Evolutionary conservation across 1,140 invertebrate genomes (phyloP).

Genomic region (Drosophila sechellia): DNA sequence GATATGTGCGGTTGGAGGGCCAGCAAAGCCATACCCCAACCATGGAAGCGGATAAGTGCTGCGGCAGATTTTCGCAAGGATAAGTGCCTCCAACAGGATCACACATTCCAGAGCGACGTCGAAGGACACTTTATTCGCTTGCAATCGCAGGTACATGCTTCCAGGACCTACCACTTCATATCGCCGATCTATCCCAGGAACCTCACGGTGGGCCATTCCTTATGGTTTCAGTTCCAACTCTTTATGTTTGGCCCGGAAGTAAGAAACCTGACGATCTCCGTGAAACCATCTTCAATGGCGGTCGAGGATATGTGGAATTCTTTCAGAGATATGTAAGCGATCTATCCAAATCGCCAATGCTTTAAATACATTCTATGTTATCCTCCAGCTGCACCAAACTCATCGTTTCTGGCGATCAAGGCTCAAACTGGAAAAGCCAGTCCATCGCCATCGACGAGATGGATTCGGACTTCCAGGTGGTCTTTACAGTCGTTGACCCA

Average conservation of each 20-base stretch:
- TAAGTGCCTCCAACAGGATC: background rate
- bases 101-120: background rate
- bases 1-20: background rate
- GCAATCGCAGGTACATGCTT: background rate
- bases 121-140: slow-evolving; percentile 3
- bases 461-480: background rate
- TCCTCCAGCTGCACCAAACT: background rate
- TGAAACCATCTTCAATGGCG: background rate
- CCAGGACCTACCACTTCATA: background rate
- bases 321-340: background rate
- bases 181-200: background rate
- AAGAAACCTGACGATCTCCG: background rate
- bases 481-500: background rate
- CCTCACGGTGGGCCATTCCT: background rate
- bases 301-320: background rate
- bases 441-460: background rate
- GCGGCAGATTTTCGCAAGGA: background rate
- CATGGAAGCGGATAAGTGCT: background rate
- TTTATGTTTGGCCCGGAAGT: background rate
- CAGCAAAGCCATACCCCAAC: background rate
- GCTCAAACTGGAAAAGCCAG: background rate
- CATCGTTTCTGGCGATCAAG: background rate
- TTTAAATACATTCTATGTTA: background rate
- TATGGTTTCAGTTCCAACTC: slow-evolving; percentile 1
- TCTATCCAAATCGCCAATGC: no score